Conservation (phyloP, 2,888 invertebrate genomes). For the Leuctra nigra region DNA sequence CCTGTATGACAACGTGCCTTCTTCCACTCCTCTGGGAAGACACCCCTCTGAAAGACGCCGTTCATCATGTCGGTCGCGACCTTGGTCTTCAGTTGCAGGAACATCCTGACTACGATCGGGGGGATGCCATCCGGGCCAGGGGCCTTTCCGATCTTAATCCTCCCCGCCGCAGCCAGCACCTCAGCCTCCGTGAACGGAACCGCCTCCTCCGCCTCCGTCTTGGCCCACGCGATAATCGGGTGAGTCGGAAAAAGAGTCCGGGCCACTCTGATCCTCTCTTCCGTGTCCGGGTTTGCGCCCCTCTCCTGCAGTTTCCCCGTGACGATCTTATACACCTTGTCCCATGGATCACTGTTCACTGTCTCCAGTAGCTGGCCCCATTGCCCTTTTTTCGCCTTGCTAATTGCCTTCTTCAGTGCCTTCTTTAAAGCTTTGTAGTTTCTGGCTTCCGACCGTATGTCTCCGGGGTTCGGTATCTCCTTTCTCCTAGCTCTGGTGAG, state of each 20-base stretch:
- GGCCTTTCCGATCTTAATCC: neutral
- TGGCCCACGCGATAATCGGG: neutral
- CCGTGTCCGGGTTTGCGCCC: neutral
- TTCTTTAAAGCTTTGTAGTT: neutral
- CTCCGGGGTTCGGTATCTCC: neutral
- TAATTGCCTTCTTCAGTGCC: neutral
- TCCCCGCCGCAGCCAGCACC: neutral
- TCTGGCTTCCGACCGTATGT: neutral
- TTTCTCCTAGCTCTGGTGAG: neutral
- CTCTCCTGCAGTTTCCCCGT: neutral
- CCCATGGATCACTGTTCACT: neutral
- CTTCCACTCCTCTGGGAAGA: slow-evolving; percentile 26
- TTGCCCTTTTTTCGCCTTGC: neutral
- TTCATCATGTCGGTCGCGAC: neutral
- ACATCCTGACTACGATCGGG: neutral
- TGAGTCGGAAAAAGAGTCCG: neutral
- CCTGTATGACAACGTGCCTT: slow-evolving; percentile 13
- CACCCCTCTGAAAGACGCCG: slow-evolving; percentile 10
- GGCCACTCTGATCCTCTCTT: neutral
- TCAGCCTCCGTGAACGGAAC: neutral
- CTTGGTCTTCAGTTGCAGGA: neutral
- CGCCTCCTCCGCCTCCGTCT: neutral
- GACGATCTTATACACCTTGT: neutral
- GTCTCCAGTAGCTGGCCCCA: neutral
- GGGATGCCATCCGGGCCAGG: neutral